These are phyloP conservation scores for Nineta flava DNA, from an alignment of 2,888 invertebrate species.

Conservation along the genomic window DNA sequence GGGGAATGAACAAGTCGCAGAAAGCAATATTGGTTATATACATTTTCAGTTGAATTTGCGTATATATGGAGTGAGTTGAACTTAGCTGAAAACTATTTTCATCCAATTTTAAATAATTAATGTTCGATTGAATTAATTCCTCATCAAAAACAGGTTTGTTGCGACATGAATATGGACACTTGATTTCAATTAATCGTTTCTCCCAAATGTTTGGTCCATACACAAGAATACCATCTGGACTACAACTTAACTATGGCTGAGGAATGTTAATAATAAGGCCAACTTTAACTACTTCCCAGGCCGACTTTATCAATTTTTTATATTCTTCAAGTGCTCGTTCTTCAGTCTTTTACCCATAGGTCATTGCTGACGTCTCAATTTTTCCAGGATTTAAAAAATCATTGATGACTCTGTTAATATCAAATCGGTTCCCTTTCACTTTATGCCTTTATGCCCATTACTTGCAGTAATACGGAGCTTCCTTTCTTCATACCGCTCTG, in stretches of 20 bases:
- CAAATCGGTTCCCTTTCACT: slow-evolving; percentile 11
- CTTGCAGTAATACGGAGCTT: slow-evolving; percentile 11
- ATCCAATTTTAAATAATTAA: too few species aligned
- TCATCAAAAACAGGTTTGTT: slow-evolving; percentile 6
- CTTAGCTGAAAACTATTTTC: too few species aligned
- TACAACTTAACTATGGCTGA: slow-evolving; percentile 13
- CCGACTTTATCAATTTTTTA: slow-evolving; percentile 8
- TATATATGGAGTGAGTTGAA: slow-evolving; percentile 9
- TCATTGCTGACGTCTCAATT: slow-evolving; percentile 9
- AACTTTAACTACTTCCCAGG: slow-evolving; percentile 11
- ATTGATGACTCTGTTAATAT: slow-evolving; percentile 11
- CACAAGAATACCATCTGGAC: slow-evolving; percentile 11
- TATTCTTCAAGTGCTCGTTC: slow-evolving; percentile 11
- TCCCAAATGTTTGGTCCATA: slow-evolving; percentile 12
- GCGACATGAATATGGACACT: slow-evolving; percentile 11
- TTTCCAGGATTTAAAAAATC: slow-evolving; percentile 9
- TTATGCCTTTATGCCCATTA: slow-evolving; percentile 11
- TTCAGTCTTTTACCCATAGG: slow-evolving; percentile 12
- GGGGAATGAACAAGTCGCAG: slow-evolving; percentile 8
- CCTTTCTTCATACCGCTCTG: slow-evolving; percentile 1
- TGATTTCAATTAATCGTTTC: slow-evolving; percentile 13
- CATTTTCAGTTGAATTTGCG: slow-evolving; percentile 9
- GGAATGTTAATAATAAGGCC: slow-evolving; percentile 11
- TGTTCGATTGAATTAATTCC: neutral
- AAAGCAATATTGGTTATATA: slow-evolving; percentile 9